Conservation (phyloP, 2,888 invertebrate species). For the Macrophya annulata region DNA sequence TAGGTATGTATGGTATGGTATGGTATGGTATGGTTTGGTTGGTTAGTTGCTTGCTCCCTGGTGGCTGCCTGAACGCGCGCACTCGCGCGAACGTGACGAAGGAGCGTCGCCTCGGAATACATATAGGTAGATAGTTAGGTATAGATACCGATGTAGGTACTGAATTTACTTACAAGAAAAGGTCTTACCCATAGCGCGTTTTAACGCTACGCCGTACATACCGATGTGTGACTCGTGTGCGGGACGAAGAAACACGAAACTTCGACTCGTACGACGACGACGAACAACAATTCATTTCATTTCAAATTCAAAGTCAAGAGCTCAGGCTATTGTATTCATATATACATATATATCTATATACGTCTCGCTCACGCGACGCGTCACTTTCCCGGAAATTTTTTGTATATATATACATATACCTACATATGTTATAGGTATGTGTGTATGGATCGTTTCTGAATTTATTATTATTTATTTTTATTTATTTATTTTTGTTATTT, state of each 20-base stretch:
- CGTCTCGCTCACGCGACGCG: neutral
- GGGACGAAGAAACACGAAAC: neutral
- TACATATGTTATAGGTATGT: neutral
- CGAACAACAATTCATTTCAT: constrained; percentile 21
- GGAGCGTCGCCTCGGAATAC: constrained; percentile 72
- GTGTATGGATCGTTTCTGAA: no score
- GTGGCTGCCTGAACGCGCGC: constrained; percentile 42
- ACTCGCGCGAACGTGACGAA: constrained; percentile 74
- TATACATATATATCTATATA: no score
- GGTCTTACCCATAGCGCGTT: neutral
- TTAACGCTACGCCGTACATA: constrained; percentile 15
- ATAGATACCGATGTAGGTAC: constrained; percentile 5
- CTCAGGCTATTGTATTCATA: neutral
- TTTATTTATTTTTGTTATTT: no score
- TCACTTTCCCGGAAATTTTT: constrained; percentile 28
- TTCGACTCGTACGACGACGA: neutral
- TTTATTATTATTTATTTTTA: neutral
- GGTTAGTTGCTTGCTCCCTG: constrained; percentile 52
- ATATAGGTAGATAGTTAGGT: constrained; percentile 19
- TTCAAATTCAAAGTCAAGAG: constrained; percentile 43
- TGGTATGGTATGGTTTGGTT: neutral
- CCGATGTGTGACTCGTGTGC: constrained; percentile 5
- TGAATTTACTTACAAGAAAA: constrained; percentile 39
- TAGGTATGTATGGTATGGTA: neutral
- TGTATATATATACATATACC: neutral